Evolutionary conservation across 2,113 vertebrate genomes (phyloP).

Genomic region (Diphyllodes magnificus): DNA sequence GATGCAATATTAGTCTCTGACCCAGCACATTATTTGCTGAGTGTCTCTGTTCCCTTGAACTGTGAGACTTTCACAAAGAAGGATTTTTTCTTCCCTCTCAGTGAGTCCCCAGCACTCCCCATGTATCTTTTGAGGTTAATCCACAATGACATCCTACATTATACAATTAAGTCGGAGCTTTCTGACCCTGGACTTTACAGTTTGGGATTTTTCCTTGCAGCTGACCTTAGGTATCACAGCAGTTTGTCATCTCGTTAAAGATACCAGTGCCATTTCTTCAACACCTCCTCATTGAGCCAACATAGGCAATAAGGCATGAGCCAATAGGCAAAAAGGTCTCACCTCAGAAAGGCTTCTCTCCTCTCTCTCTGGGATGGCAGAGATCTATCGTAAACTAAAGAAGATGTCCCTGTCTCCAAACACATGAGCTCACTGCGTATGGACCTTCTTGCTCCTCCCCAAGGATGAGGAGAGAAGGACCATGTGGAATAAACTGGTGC

Average conservation of each 20-base stretch:
- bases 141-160: background rate
- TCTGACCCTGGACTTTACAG: background rate
- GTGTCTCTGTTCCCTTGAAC: background rate
- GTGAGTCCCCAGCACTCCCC: background rate
- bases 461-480: background rate
- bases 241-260: background rate
- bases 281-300: background rate
- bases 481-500: background rate
- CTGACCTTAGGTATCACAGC: background rate
- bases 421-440: background rate
- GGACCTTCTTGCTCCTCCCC: background rate
- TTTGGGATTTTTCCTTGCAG: background rate
- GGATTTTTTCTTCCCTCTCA: background rate
- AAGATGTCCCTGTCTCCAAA: background rate
- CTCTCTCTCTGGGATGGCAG: background rate
- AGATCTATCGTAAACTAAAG: background rate
- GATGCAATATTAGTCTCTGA: slow-evolving; percentile 25
- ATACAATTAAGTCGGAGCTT: background rate
- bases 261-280: background rate
- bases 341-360: background rate
- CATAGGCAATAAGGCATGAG: no score
- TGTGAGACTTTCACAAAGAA: background rate
- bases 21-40: background rate
- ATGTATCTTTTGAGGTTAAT: background rate
- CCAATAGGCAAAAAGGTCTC: background rate